Evolutionary conservation across 2,888 invertebrate species (phyloP).

Genomic region (Capitulum mitella): DNA sequence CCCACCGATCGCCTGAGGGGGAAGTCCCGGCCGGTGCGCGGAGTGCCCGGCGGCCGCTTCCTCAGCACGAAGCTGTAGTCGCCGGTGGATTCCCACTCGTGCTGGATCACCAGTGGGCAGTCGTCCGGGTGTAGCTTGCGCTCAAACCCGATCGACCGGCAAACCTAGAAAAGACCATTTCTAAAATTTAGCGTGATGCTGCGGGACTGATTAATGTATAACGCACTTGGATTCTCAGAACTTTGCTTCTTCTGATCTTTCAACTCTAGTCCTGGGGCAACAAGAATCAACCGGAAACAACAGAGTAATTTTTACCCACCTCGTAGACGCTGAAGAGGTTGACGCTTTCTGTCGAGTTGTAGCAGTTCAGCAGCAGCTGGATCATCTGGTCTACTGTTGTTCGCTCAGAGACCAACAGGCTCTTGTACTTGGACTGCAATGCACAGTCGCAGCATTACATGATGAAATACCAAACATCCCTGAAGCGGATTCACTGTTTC

Average conservation of each 20-base stretch:
- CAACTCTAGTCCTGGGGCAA: no score
- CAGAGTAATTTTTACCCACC: no score
- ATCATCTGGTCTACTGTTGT: slow-evolving; percentile 83
- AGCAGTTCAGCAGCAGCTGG: slow-evolving; percentile 73
- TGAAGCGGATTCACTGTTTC: no score
- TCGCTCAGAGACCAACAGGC: slow-evolving; percentile 75
- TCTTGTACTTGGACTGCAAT: slow-evolving; percentile 72
- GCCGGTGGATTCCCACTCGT: background rate
- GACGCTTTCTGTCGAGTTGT: slow-evolving; percentile 41
- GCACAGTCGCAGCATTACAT: no score
- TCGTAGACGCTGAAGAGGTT: slow-evolving; percentile 33
- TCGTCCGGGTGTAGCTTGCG: background rate
- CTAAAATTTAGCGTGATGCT: no score
- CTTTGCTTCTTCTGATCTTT: no score
- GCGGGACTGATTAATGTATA: no score
- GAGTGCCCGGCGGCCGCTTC: background rate
- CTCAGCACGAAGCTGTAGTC: slow-evolving; percentile 2
- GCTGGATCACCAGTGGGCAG: background rate
- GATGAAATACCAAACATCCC: no score
- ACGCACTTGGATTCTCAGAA: no score
- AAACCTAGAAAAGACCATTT: background rate
- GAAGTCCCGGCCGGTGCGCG: background rate
- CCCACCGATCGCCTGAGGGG: background rate
- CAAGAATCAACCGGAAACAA: no score
- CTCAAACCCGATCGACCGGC: background rate